Evolutionary conservation across 2,113 vertebrate genomes (phyloP).

Genomic region (Prionailurus viverrinus): DNA sequence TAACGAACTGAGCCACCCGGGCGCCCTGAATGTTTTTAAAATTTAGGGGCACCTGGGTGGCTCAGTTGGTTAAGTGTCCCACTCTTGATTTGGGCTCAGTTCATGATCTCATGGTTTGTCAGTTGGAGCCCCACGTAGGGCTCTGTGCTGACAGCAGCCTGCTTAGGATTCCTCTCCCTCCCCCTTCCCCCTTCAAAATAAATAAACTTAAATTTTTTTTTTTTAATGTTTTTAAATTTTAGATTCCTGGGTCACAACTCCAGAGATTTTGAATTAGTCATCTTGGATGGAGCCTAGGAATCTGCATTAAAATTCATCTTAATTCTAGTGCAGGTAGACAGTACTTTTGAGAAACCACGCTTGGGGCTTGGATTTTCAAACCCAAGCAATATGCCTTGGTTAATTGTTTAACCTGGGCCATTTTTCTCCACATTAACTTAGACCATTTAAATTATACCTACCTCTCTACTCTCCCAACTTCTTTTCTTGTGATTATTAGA

Average conservation of each 20-base stretch:
- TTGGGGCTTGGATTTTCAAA: neutral
- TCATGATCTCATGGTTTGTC: too few species aligned
- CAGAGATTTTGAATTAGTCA: neutral
- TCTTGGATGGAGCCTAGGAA: neutral
- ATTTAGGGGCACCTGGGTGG: too few species aligned
- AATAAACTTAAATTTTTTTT: too few species aligned
- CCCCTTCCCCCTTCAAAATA: too few species aligned
- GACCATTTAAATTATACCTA: neutral
- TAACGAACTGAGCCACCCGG: too few species aligned
- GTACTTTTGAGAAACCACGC: slow-evolving; percentile 1
- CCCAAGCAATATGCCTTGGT: neutral
- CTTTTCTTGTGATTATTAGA: slow-evolving; percentile 25
- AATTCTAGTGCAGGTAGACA: neutral
- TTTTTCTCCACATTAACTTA: slow-evolving; percentile 4
- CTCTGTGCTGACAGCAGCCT: too few species aligned
- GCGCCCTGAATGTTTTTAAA: too few species aligned
- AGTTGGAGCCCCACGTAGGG: too few species aligned
- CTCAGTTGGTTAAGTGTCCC: too few species aligned
- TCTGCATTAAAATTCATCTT: neutral
- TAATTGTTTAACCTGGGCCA: neutral
- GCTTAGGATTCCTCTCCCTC: too few species aligned
- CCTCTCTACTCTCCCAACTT: neutral
- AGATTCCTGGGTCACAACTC: neutral
- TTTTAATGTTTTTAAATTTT: slow-evolving; percentile 25
- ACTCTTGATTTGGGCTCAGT: too few species aligned